Evolutionary conservation across 2,888 invertebrate species (phyloP), one percentile per base, ranked within the genome.

Genomic region (Dicyrtoma fusca): DNA sequence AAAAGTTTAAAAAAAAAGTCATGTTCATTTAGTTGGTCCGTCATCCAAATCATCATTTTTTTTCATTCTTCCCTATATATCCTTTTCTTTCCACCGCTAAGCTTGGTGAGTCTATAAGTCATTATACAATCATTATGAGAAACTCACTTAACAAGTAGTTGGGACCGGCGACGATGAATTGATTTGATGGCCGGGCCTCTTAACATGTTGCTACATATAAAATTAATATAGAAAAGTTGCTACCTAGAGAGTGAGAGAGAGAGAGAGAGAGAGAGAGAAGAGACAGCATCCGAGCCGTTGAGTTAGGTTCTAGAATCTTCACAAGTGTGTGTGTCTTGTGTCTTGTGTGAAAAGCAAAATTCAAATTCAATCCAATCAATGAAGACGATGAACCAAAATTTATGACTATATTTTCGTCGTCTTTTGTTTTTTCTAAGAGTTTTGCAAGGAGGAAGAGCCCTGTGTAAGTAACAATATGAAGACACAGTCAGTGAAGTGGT

Each of bases 391-490:
- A 26, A 6, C 42, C 21, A 62, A 62, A 62, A 62, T 62, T 62
- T 62, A 62, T 62, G 34, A n/a, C 62, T 62, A 42, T 19, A 62
- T 62, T 62, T 62, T 62, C 62, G 21, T 42, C 17, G 19, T 51
- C 51, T 51, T 51, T 51, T 51, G 51, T 51, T 51, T 51, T 21
- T 21, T 51, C 51, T 8, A 51, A 19, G 11, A 51, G 34, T 34
- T 34, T 5, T 3, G 4, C 3, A 8, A 8, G 34, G 34, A 34
- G 8, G 34, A 8, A 34, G 34, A 34, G 34, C 34, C 34, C 34
- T 34, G 34, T 34, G 34, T n/a, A n/a, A 34, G 34, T 34, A 34
- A 34, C 34, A 34, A 34, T 34, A 34, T 8, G 34, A 34, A 34
- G 8, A 34, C 8, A 34, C 8, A 34, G 3, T 34, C 34, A 34